Evolutionary conservation across 2,888 invertebrate genomes (phyloP).

Genomic region (Allolobophora icterica): DNA sequence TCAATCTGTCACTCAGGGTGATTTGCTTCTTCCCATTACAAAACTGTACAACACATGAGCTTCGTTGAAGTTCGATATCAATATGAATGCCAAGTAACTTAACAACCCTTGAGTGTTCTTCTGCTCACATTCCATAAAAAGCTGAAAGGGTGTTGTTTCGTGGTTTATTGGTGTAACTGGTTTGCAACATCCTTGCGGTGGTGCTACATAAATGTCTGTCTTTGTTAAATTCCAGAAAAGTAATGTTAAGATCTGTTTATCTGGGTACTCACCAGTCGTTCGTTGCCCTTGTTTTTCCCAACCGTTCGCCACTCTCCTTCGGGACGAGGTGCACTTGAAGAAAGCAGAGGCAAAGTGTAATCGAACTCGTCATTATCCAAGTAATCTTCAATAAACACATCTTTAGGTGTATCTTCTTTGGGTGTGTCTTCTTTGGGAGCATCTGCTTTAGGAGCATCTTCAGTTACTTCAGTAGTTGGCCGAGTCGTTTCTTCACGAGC

Average conservation of each 20-base stretch:
- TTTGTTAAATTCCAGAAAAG: background rate
- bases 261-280: slow-evolving; percentile 3
- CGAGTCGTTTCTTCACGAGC: background rate
- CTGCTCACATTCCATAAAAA: too few relatives aligned
- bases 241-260: background rate
- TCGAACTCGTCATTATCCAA: slow-evolving; percentile 32
- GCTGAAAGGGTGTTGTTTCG: too few relatives aligned
- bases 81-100: too few relatives aligned
- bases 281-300: slow-evolving; percentile 44
- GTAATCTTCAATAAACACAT: background rate
- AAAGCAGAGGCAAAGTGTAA: slow-evolving; percentile 49
- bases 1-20: too few relatives aligned
- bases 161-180: too few relatives aligned
- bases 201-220: background rate
- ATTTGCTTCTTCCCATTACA: too few relatives aligned
- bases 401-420: background rate
- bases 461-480: background rate
- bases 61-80: too few relatives aligned
- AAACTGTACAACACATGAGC: too few relatives aligned
- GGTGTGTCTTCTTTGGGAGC: background rate
- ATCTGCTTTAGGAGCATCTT: background rate
- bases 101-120: too few relatives aligned
- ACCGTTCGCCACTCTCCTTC: slow-evolving; percentile 73
- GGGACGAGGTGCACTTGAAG: slow-evolving; percentile 61
- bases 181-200: too few relatives aligned